phyloP scores from a whole-genome alignment of 2,888 invertebrate genomes.

The Agrochola lychnidis region DNA sequence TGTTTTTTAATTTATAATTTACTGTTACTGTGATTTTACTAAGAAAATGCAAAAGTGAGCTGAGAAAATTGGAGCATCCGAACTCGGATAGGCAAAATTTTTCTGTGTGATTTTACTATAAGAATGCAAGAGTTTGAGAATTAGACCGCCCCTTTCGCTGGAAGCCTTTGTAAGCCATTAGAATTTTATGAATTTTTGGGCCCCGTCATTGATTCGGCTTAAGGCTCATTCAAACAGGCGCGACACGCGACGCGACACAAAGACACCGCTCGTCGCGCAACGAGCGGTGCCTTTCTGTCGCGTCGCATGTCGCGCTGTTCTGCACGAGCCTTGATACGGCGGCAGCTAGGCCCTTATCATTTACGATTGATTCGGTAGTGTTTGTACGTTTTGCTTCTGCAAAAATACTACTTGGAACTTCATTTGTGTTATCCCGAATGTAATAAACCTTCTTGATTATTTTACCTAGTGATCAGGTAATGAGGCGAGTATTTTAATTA shows the following conservation, averaged over 20 bases:
- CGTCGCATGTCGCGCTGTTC: too few species aligned
- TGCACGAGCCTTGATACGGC: too few species aligned
- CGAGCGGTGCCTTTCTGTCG: too few species aligned
- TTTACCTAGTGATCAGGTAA: slow-evolving; percentile 30
- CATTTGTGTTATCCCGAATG: too few species aligned
- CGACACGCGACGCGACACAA: too few species aligned
- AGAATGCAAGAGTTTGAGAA: background rate
- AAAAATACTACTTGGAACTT: background rate
- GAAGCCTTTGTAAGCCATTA: background rate
- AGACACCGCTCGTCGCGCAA: too few species aligned
- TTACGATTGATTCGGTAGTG: background rate
- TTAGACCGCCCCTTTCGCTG: background rate
- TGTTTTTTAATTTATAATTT: too few species aligned
- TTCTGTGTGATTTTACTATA: too few species aligned
- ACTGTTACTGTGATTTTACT: background rate
- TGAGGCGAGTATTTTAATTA: slow-evolving; percentile 71
- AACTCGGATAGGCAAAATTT: background rate
- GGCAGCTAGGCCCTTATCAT: background rate
- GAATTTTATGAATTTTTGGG: background rate
- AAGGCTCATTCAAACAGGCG: too few species aligned
- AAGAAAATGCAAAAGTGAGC: background rate
- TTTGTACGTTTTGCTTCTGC: background rate
- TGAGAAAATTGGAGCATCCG: background rate
- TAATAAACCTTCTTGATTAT: slow-evolving; percentile 24
- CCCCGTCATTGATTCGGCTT: background rate